Conservation (phyloP, 2,797 vertebrate species). For the Chloroceryle amazona region DNA sequence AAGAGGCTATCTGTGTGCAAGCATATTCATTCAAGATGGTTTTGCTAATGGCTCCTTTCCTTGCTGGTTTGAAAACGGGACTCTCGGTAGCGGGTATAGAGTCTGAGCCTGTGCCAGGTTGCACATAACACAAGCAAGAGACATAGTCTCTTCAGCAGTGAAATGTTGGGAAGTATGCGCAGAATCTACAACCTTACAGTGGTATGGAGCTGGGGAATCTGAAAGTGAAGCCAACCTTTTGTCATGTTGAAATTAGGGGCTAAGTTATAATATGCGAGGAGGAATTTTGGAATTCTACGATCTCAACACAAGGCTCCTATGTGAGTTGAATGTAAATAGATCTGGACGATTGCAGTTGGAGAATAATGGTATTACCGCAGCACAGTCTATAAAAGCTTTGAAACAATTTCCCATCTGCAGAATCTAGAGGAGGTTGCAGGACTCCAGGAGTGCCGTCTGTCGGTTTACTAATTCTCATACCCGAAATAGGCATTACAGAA, state of each 20-base stretch:
- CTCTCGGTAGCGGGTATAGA: not conserved
- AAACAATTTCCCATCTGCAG: constrained; percentile 77
- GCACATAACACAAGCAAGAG: not conserved
- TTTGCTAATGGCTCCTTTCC: not conserved
- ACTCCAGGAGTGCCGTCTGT: constrained; percentile 73
- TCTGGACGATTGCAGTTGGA: constrained; percentile 56
- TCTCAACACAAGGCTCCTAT: not conserved
- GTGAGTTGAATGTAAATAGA: constrained; percentile 61
- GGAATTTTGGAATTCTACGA: not conserved
- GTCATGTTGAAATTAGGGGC: not conserved
- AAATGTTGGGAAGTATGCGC: not conserved
- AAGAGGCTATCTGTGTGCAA: not conserved
- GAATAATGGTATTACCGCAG: constrained; percentile 9
- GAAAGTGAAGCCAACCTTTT: not conserved
- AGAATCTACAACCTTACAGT: not conserved
- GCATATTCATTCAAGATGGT: not conserved
- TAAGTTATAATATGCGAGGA: not conserved
- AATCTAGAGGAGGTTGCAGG: constrained; percentile 65
- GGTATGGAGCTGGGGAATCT: not conserved
- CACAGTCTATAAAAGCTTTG: constrained; percentile 7
- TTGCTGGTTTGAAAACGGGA: not conserved
- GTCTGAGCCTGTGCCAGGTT: not conserved
- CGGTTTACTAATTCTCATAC: constrained; percentile 63
- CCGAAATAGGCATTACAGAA: constrained; percentile 59
- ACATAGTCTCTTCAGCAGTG: not conserved